These are phyloP conservation scores for Bergia puertoricense DNA, from an alignment of 92 coral and sea anemone genomes.

Conservation along the genomic window DNA sequence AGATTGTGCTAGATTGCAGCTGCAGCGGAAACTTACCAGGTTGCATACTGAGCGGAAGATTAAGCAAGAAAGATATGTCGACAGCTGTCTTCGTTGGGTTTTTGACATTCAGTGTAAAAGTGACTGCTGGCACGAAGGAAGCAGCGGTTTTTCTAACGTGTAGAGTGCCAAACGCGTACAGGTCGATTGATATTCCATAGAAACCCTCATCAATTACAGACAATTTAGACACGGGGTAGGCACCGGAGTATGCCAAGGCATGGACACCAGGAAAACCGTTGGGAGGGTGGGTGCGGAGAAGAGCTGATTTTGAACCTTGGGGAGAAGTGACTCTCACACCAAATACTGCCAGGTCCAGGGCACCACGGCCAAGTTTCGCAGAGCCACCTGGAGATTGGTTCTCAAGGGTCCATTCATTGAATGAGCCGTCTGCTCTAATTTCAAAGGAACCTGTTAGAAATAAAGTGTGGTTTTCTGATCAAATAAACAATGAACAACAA, in stretches of 20 bases:
- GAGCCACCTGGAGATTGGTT: conserved; percentile 96
- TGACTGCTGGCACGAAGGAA: conserved; percentile 74
- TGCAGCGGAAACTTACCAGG: conserved; percentile 50
- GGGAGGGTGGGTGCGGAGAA: conserved; percentile 87
- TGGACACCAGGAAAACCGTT: conserved; percentile 78
- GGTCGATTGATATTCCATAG: conserved; percentile 72
- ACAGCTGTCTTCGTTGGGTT: conserved; percentile 70
- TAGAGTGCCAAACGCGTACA: conserved; percentile 72
- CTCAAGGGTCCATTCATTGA: conserved; percentile 86
- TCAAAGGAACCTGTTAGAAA: conserved; percentile 69
- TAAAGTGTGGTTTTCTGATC: not conserved
- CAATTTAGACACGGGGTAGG: conserved; percentile 78
- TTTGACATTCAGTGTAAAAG: conserved; percentile 65
- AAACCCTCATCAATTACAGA: conserved; percentile 62
- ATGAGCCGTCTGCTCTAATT: conserved; percentile 83
- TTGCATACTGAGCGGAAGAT: conserved; percentile 81
- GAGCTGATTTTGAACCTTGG: conserved; percentile 60
- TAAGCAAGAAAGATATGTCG: conserved; percentile 73
- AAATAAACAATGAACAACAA: not conserved
- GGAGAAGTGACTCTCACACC: conserved; percentile 69
- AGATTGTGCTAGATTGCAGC: not conserved
- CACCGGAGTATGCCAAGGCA: conserved; percentile 77
- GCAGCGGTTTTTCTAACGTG: conserved; percentile 64
- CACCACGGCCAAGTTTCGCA: conserved; percentile 80
- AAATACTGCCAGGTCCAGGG: conserved; percentile 73